Percentiles rank a stretch among this genome's conserved stretches.
phyloP scores from a whole-genome alignment of 2,113 vertebrate species.

The Chrysochloris asiatica region DNA sequence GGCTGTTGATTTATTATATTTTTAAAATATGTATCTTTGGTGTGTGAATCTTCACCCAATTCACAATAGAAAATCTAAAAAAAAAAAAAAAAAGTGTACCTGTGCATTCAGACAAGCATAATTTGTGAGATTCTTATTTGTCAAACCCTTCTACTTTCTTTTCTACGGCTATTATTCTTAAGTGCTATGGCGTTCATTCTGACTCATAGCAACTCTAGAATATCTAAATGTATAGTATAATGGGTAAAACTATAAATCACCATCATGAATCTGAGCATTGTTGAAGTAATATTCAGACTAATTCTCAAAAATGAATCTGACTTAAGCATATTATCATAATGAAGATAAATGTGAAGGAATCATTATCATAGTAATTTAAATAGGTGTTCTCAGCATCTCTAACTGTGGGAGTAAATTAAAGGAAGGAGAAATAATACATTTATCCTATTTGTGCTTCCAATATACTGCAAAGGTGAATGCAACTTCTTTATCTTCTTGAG shows the following conservation, averaged over 20 bases:
- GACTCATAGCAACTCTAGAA: not conserved
- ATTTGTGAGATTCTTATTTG: conserved; percentile 14
- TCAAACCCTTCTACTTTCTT: conserved; percentile 38
- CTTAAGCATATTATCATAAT: not conserved
- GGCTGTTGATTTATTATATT: too few relatives aligned
- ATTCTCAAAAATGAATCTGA: conserved; percentile 10
- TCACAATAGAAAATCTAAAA: too few relatives aligned
- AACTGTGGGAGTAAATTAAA: conserved; percentile 26
- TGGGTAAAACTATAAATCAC: not conserved
- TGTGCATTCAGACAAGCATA: conserved; percentile 9
- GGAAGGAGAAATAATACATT: not conserved
- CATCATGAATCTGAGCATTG: not conserved
- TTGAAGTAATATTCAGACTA: not conserved
- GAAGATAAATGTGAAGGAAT: conserved; percentile 17
- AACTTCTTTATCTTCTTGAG: conserved; percentile 41
- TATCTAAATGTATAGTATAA: not conserved
- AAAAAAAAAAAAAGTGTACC: not conserved
- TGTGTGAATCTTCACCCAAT: too few relatives aligned
- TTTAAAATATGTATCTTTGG: too few relatives aligned
- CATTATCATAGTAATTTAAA: not conserved
- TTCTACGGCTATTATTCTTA: not conserved
- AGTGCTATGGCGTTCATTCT: not conserved
- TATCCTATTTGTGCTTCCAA: conserved; percentile 64
- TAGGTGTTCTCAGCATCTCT: not conserved
- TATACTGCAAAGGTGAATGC: conserved; percentile 45